Base-by-base conservation (phyloP, 2,888 invertebrate species). In the Calliopum simillimum region DNA sequence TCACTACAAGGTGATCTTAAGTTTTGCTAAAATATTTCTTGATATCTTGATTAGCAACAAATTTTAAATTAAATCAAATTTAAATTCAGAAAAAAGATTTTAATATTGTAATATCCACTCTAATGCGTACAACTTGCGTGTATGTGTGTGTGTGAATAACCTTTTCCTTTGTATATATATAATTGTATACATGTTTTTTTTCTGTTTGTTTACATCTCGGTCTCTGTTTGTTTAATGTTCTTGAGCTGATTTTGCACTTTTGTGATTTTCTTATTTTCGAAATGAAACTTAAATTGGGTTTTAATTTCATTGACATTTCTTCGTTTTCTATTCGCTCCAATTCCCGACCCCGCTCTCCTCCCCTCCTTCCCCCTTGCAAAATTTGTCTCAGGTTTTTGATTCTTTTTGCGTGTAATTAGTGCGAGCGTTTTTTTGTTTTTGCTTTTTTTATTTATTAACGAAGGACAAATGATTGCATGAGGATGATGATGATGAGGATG, bases 251-350 rank as follows among this genome's bases (percentile, higher is more conserved):
- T 66, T 56, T 56, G 14, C 44, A 53, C 46, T 55, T 55, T 66
- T 43, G 44, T 14, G 6, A 41, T 21, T 25, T 11, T 51, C n/a
- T 25, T 33, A 51, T 47, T 41, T 64, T 51, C 14, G 14, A 23
- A 51, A 23, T n/a, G 41, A 53, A 56, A 66, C 43, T 55, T 55
- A 56, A 66, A 55, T 66, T 33, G 44, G 41, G 46, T 55, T 66
- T 66, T 66, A 56, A 66, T 66, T 41, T 25, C 25, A 46, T 68
- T 68, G 49, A 41, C 67, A 68, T 58, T 68, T 51, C 33, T 14
- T 19, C 41, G 8, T 12, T 14, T 23, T 12, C 56, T 33, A n/a
- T 12, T 41, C 41, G 25, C 25, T n/a, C n/a, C n/a, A n/a, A n/a
- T n/a, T n/a, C n/a, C n/a, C n/a, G n/a, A n/a, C n/a, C n/a, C 4